Conservation (phyloP, 2,797 vertebrate species). For the Microhierax caerulescens region DNA sequence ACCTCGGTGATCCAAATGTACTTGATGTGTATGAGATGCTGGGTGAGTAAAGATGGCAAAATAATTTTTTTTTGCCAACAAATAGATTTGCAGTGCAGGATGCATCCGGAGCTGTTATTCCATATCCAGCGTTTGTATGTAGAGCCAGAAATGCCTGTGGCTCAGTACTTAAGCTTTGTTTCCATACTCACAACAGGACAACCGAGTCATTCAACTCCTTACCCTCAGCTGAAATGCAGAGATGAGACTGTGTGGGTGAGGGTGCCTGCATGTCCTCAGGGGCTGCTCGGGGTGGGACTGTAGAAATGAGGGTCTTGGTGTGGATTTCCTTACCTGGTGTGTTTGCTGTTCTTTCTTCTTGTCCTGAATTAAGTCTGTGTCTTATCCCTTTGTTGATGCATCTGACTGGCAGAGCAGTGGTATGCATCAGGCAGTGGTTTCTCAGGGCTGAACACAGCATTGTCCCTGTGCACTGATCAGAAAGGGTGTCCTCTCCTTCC, state of each 20-base stretch:
- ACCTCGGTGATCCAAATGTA: background rate
- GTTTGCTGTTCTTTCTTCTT: background rate
- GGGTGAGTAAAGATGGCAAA: conserved; percentile 1
- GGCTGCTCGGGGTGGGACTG: background rate
- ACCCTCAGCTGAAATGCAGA: background rate
- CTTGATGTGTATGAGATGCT: background rate
- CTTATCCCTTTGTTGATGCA: background rate
- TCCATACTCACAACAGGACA: background rate
- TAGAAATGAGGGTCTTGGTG: background rate
- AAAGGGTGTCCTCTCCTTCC: background rate
- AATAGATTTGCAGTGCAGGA: background rate
- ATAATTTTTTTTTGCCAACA: background rate
- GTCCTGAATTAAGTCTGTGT: background rate
- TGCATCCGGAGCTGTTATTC: background rate
- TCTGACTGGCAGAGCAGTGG: background rate
- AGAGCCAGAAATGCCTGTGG: background rate
- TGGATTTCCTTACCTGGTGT: background rate
- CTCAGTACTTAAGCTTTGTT: accelerated
- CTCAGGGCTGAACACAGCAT: background rate
- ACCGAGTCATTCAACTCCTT: background rate
- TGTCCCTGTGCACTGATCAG: background rate
- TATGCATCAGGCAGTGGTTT: background rate
- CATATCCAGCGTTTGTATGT: background rate
- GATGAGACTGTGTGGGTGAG: background rate
- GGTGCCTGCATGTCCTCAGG: background rate